Percentiles rank a stretch among this genome's conserved stretches.
These are phyloP conservation scores for Bubo blakistoni DNA, from an alignment of 2,113 vertebrate species.

Conservation along the genomic window DNA sequence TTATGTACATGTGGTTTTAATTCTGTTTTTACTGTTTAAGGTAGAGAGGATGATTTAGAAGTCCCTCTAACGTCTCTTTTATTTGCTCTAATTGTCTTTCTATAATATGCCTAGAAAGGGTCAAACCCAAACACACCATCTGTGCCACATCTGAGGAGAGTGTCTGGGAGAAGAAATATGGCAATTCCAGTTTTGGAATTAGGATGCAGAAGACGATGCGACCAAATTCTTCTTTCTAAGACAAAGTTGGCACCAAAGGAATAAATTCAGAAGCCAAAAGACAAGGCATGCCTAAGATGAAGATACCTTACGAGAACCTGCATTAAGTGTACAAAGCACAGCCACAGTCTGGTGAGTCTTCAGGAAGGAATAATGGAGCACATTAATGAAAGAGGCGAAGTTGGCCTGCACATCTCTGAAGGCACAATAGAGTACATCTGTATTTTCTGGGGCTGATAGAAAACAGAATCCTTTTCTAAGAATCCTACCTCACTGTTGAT, in stretches of 20 bases:
- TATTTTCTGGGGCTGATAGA: not conserved
- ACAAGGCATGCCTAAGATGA: not conserved
- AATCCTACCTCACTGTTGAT: not conserved
- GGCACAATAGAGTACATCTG: not conserved
- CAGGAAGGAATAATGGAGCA: not conserved
- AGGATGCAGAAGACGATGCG: not conserved
- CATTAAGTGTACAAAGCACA: not conserved
- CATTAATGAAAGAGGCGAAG: not conserved
- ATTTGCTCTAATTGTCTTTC: not conserved
- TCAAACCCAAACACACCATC: not conserved
- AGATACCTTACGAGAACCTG: not conserved
- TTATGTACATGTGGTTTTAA: not conserved
- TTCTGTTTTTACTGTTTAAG: not conserved
- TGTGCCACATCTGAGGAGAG: not conserved
- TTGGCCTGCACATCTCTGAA: not conserved
- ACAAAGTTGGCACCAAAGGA: not conserved
- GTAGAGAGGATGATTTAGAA: not conserved
- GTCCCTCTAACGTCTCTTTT: not conserved
- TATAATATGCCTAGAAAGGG: not conserved
- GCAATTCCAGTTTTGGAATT: not conserved
- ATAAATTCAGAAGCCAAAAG: not conserved
- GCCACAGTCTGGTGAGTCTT: not conserved
- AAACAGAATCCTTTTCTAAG: not conserved
- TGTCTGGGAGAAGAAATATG: not conserved
- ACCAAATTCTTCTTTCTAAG: not conserved